phyloP scores from a whole-genome alignment of 2,888 invertebrate species.

The Caenorhabditis panamensis region DNA sequence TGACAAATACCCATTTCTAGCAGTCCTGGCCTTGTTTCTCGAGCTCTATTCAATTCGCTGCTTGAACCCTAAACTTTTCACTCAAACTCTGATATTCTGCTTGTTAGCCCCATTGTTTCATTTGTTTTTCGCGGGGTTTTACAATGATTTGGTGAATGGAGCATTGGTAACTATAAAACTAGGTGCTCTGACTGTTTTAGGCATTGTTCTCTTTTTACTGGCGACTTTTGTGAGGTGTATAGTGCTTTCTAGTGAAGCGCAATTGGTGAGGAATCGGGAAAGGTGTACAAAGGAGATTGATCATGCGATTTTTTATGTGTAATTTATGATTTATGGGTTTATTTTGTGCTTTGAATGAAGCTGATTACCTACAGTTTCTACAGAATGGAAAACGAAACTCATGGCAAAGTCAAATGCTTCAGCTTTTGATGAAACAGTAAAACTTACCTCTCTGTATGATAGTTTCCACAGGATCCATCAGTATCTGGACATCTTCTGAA shows the following conservation, averaged over 20 bases:
- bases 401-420: no score
- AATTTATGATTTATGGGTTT: constrained; percentile 13
- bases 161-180: constrained; percentile 22
- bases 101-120: constrained; percentile 33
- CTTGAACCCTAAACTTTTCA: constrained; percentile 39
- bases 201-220: constrained; percentile 41
- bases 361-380: no score
- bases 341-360: no score
- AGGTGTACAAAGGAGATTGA: constrained; percentile 40
- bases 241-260: constrained; percentile 40
- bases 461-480: constrained; percentile 77
- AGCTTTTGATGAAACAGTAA: no score
- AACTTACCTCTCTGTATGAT: constrained; percentile 70
- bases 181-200: constrained; percentile 37
- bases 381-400: no score
- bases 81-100: constrained; percentile 38
- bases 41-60: constrained; percentile 41
- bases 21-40: constrained; percentile 29
- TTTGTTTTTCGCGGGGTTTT: constrained; percentile 46
- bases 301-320: constrained; percentile 51
- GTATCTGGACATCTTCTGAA: constrained; percentile 73
- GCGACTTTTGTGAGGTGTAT: constrained; percentile 41
- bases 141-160: constrained; percentile 51
- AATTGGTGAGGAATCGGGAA: constrained; percentile 28
- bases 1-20: constrained; percentile 52